Conservation (phyloP, 2,113 vertebrate genomes). For the Colius striatus region DNA sequence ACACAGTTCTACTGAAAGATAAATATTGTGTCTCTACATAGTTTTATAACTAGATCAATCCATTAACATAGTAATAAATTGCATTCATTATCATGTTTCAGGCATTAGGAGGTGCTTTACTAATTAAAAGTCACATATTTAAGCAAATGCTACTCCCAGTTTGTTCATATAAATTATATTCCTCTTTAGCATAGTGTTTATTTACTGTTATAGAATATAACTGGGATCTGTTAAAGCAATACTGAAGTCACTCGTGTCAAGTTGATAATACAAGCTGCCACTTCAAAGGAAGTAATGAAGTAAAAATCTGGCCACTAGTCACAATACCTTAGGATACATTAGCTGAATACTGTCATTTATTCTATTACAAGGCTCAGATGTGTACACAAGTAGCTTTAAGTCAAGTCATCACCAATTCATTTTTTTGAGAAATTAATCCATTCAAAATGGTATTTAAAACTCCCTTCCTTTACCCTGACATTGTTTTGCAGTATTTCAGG, state of each 20-base stretch:
- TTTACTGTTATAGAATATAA: background rate
- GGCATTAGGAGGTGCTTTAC: constrained; percentile 34
- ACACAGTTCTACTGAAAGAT: background rate
- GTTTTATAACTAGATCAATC: constrained; percentile 24
- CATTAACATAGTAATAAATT: constrained; percentile 53
- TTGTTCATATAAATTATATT: background rate
- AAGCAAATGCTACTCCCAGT: constrained; percentile 22
- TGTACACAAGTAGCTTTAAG: background rate
- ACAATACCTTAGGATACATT: background rate
- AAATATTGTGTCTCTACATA: constrained; percentile 39
- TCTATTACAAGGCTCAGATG: background rate
- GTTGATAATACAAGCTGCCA: background rate
- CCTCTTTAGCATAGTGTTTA: background rate
- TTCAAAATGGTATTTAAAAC: background rate
- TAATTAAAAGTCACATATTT: constrained; percentile 44
- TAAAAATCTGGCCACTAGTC: background rate
- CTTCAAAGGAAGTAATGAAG: background rate
- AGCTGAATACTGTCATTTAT: background rate
- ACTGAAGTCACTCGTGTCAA: background rate
- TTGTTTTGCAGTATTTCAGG: background rate
- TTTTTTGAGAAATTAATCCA: background rate
- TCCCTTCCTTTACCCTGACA: background rate
- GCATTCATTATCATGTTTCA: constrained; percentile 44
- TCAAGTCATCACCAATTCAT: background rate
- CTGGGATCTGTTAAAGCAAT: background rate